Base-by-base conservation (phyloP, 1,140 invertebrate genomes). In the Saccostrea glomerata region DNA sequence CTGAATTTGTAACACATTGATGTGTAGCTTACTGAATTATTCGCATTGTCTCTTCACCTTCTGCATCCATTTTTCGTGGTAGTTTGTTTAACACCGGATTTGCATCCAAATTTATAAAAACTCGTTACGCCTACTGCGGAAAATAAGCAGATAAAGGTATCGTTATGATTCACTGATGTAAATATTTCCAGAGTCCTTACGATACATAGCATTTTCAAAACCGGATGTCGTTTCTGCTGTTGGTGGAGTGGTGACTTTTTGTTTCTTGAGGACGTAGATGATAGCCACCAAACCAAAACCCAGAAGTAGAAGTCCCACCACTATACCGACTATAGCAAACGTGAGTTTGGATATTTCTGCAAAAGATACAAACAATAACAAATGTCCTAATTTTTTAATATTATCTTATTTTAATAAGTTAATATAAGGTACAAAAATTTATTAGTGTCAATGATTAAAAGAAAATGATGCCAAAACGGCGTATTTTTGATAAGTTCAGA, bases 1-100 rank as follows among this genome's bases (percentile, higher is more conserved):
- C 23, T 36, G 30, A 73, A 73, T 73, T 73, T 73, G 23, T 73
- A 73, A 23, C 70, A 73, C 70, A 73, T 73, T 30, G 70, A 73
- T 30, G 9, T 23, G 30, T 73, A 73, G 70, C 25, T 30, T 11
- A 47, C 9, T 47, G 9, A 7, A 7, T 47, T 0, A 47, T 47
- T 9, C 47, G 9, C 5, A 7, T 47, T 47, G 47, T 47, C 47
- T 3, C n/a, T 9, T 47, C 47, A 47, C 2, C 1, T 6, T 47
- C 6, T 47, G 47, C 47, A 47, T 7, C 47, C 47, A 7, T 47
- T 7, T n/a, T 47, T 47, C 47, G 47, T 47, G 47, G 47, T 47
- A 47, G 47, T n/a, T 9, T 9, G 9, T 47, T 47, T 47, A 47
- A 47, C 47, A 47, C 5, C 47, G 47, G 47, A 47, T 47, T 47